These are phyloP conservation scores for Tenthredo mesomela DNA, from an alignment of 2,888 invertebrate species.

Conservation along the genomic window DNA sequence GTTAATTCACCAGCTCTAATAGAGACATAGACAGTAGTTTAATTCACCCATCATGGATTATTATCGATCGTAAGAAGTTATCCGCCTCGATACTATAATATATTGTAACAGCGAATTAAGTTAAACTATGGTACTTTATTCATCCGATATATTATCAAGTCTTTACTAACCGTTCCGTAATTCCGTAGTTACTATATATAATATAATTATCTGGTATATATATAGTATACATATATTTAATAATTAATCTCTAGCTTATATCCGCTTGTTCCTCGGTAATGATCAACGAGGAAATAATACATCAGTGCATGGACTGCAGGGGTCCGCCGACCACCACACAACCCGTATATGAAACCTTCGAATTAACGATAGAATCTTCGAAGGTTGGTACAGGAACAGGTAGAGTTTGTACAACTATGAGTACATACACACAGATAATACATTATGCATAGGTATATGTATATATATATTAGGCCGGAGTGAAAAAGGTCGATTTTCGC, in stretches of 20 bases:
- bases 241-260: not conserved
- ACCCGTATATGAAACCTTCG: conserved; percentile 3
- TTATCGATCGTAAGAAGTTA: not conserved
- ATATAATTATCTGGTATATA: not conserved
- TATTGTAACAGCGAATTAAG: no score
- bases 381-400: not conserved
- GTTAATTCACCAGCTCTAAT: not conserved
- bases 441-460: not conserved
- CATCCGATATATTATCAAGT: not conserved
- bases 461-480: no score
- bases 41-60: not conserved
- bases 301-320: not conserved
- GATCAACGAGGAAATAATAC: conserved; percentile 17
- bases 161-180: not conserved
- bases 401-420: not conserved
- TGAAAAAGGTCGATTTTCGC: no score
- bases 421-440: not conserved
- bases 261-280: not conserved
- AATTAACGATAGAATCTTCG: not conserved
- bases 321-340: not conserved
- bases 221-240: not conserved
- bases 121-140: not conserved
- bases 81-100: no score
- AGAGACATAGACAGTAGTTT: not conserved
- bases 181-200: not conserved